Conservation (phyloP, 35 echinoderm and acorn worm genomes). For the Ophiothrix spiculata region DNA sequence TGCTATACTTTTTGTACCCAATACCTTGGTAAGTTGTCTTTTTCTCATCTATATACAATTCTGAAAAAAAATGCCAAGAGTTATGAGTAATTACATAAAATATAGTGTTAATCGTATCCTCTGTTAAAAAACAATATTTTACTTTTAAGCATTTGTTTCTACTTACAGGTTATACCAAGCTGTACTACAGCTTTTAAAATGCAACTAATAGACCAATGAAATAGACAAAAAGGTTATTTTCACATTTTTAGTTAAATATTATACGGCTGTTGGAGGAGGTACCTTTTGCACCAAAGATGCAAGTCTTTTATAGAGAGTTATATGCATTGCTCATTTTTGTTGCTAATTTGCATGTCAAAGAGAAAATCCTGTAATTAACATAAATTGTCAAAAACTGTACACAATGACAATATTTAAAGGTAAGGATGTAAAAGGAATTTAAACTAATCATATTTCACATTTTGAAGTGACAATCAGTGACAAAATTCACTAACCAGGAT, state of each 20-base stretch:
- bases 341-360: no score
- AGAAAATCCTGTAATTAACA: no score
- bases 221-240: not conserved
- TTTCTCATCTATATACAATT: conserved; percentile 69
- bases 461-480: no score
- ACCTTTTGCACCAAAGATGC: not conserved
- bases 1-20: conserved; percentile 38
- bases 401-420: no score
- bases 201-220: not conserved
- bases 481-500: no score
- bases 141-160: not conserved
- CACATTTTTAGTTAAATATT: not conserved
- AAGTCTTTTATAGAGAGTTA: not conserved
- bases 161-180: no score
- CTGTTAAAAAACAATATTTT: not conserved
- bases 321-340: no score
- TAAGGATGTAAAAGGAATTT: no score
- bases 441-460: no score
- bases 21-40: conserved; percentile 49
- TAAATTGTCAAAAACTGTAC: no score
- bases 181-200: not conserved
- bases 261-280: no score
- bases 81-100: not conserved
- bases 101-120: not conserved
- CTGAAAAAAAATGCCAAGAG: conserved; percentile 25